Evolutionary conservation across 2,888 invertebrate genomes (phyloP).

Genomic region (Hydraecia micacea): DNA sequence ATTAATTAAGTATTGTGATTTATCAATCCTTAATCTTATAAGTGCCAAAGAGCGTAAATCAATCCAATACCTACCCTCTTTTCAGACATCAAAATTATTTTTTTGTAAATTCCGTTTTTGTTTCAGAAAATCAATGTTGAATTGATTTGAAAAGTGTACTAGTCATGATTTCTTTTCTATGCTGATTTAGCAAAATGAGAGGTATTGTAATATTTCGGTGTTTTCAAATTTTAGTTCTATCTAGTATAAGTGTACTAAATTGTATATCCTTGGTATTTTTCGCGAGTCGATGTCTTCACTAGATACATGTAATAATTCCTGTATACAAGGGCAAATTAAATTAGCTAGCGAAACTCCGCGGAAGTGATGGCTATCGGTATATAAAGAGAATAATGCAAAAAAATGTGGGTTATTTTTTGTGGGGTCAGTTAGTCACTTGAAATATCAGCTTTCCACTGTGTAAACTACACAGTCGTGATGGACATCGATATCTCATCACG

Average conservation of each 20-base stretch:
- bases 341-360: background rate
- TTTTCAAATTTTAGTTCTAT: conserved; percentile 44
- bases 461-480: no score
- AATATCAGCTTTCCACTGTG: no score
- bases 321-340: background rate
- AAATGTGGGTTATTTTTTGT: no score
- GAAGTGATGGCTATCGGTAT: background rate
- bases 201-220: conserved; percentile 31
- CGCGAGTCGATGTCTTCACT: conserved; percentile 9
- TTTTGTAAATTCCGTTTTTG: background rate
- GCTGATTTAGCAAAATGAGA: conserved; percentile 38
- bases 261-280: conserved; percentile 57
- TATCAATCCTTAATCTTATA: background rate
- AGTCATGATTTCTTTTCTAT: conserved; percentile 16
- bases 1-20: conserved; percentile 10
- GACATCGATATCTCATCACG: no score
- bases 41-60: conserved; percentile 7
- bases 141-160: conserved; percentile 10
- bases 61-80: conserved; percentile 2
- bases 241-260: conserved; percentile 51
- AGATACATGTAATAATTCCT: background rate
- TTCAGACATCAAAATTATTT: background rate
- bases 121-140: background rate
- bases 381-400: no score
- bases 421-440: no score